Evolutionary conservation across 2,113 vertebrate genomes (phyloP), one percentile per base, ranked within the genome.

Genomic region (Daboia siamensis): DNA sequence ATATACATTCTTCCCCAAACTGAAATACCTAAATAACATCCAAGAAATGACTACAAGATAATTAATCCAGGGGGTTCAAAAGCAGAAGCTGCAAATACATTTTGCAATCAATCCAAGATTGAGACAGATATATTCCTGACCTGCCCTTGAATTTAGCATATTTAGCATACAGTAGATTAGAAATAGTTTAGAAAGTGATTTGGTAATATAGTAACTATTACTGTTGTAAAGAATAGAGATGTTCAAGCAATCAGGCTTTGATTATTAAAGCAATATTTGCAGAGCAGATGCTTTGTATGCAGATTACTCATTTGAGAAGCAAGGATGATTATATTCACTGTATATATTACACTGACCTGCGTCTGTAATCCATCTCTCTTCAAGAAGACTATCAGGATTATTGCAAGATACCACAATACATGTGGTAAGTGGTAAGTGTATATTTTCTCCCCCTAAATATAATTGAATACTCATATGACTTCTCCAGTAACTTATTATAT

Each of bases 51-150:
- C 69, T 39, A 39, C 33, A 39, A 80, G 20, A 80, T 80, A 80
- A 80, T 44, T 20, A 51, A 85, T 13, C 44, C 54, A 51, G 20
- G 39, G 44, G 3, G 52, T 21, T 51, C 54, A 17, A 10, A 85
- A 85, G 29, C 26, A 89, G 84, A 51, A 44, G 15, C 46, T 85
- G 26, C 55, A 92, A 85, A 64, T 52, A 56, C 55, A n/a, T 54
- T 86, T 90, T 93, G 92, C 56, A 86, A 59, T 26, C 29, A 5
- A 44, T 13, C 15, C 48, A 90, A 64, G 24, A 64, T 7, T 93
- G 56, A 64, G 80, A 90, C 48, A 85, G n/a, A 88, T 51, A 55
- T 80, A n/a, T 93, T 93, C n/a, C 88, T 90, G 91, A 11, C 56
- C 33, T 54, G 56, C 9, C 21, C 23, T 54, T 88, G 52, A 80